phyloP scores from a whole-genome alignment of 2,888 invertebrate species.

The Pterostichus madidus region DNA sequence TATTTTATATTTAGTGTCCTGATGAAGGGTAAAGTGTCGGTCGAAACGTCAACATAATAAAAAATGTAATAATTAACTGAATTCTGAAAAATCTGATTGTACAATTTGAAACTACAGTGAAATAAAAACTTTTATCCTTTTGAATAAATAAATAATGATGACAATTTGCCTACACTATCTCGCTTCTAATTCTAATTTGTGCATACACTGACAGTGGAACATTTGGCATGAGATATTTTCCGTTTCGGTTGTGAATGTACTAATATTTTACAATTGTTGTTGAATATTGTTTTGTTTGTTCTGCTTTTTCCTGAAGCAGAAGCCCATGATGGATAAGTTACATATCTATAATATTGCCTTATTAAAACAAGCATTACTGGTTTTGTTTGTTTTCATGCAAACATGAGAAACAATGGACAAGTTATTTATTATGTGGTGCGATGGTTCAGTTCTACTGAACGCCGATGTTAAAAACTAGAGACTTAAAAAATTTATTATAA shows the following conservation, averaged over 20 bases:
- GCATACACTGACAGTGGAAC: no score
- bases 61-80: no score
- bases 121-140: no score
- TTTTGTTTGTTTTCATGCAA: constrained; percentile 38
- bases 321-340: constrained; percentile 36
- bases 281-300: constrained; percentile 26
- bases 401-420: constrained; percentile 19
- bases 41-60: no score
- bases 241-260: no score
- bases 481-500: constrained; percentile 33
- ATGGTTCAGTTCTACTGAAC: constrained; percentile 28
- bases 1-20: no score
- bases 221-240: no score
- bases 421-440: constrained; percentile 24
- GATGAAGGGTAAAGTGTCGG: no score
- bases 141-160: no score
- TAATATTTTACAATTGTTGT: constrained; percentile 65
- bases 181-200: constrained; percentile 38
- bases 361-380: constrained; percentile 62
- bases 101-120: no score
- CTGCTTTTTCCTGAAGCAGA: neutral
- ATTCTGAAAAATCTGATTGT: no score
- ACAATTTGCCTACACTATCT: no score
- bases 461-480: neutral
- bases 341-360: constrained; percentile 67